Evolutionary conservation across 1,140 invertebrate species (phyloP).

Genomic region (Drosophila ambigua): DNA sequence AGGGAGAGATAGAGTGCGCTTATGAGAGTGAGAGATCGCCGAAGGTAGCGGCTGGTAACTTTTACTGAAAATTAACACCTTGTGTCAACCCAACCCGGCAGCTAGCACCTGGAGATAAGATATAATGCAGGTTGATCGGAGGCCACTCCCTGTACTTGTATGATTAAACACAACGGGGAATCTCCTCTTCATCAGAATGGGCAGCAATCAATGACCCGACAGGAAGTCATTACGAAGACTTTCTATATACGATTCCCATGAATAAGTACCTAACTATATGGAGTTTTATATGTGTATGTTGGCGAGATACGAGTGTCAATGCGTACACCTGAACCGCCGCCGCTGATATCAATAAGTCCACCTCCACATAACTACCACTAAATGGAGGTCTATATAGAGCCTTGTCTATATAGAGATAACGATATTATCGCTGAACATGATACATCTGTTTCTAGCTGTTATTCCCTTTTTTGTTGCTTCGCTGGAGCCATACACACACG

Average conservation of each 20-base stretch:
- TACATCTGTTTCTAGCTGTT: conserved; percentile 65
- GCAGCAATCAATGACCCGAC: conserved; percentile 20
- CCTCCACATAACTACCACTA: conserved; percentile 30
- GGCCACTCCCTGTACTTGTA: background rate
- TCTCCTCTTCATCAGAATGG: conserved; percentile 5
- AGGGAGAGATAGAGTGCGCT: conserved; percentile 7
- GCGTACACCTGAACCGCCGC: conserved; percentile 5
- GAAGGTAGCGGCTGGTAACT: conserved; percentile 13
- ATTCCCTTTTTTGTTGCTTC: conserved; percentile 17
- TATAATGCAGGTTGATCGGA: conserved; percentile 22
- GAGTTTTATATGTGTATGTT: conserved; percentile 3
- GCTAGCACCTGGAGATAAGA: conserved; percentile 42
- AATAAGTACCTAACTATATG: conserved; percentile 8
- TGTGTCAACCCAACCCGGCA: conserved; percentile 38
- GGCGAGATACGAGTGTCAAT: background rate
- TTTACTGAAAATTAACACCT: conserved; percentile 45
- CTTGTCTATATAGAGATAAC: conserved; percentile 68
- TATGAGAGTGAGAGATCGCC: conserved; percentile 20
- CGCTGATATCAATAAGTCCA: conserved; percentile 24
- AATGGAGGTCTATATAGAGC: background rate
- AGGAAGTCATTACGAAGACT: conserved; percentile 9
- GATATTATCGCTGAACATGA: conserved; percentile 67
- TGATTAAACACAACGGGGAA: conserved; percentile 3
- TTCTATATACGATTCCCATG: background rate
- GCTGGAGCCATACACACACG: conserved; percentile 15